Evolutionary conservation across 30 jellyfish, hydroid and myxozoan species (phyloP).

Genomic region (Hydractinia symbiolongicarpus): DNA sequence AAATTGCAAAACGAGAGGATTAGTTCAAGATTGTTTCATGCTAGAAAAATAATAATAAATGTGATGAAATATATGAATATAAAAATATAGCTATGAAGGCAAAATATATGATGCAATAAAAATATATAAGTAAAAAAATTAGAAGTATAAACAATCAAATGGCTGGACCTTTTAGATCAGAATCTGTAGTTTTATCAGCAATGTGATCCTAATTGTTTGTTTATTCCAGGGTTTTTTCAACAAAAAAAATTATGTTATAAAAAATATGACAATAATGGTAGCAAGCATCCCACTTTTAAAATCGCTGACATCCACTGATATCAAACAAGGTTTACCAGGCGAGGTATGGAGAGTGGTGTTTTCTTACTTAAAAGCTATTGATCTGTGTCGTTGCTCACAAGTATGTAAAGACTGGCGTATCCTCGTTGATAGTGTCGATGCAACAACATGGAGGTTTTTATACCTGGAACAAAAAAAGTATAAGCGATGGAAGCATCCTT

Average conservation of each 20-base stretch:
- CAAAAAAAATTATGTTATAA: not conserved
- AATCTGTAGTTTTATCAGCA: no score
- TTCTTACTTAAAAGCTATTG: slow-evolving; percentile 53
- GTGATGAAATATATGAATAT: no score
- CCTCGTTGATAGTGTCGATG: slow-evolving; percentile 61
- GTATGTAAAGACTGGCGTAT: slow-evolving; percentile 73
- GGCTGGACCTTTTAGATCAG: no score
- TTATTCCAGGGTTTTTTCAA: no score
- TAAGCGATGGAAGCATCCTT: slow-evolving; percentile 85
- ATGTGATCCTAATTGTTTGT: no score
- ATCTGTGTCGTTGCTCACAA: slow-evolving; percentile 62
- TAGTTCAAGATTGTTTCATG: no score
- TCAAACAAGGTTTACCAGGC: slow-evolving; percentile 31
- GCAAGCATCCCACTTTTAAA: slow-evolving; percentile 14
- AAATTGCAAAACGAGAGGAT: no score
- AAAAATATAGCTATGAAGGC: no score
- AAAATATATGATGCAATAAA: no score
- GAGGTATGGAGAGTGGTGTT: slow-evolving; percentile 86
- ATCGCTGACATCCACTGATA: not conserved
- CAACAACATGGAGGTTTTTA: slow-evolving; percentile 79
- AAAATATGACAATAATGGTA: not conserved
- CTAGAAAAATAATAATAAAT: no score
- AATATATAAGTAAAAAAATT: no score
- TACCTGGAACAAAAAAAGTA: slow-evolving; percentile 52
- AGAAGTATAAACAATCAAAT: no score